Conservation (phyloP, 2,113 vertebrate genomes). For the Rhipidura dahli region DNA sequence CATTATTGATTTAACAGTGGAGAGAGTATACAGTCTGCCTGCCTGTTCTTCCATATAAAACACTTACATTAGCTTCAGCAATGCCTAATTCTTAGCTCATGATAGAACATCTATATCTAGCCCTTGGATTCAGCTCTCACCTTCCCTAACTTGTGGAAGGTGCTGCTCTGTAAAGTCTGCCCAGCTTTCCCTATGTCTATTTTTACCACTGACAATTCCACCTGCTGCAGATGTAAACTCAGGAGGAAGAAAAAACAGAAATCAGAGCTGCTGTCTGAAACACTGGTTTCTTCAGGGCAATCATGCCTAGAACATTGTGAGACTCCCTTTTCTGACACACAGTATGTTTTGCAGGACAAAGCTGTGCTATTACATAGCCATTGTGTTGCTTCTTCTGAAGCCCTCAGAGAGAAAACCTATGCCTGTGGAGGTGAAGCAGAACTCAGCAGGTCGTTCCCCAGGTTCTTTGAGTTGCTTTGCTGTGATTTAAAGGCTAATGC, state of each 20-base stretch:
- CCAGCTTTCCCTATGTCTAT: neutral
- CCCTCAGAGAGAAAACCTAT: neutral
- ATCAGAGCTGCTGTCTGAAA: neutral
- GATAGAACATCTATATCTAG: neutral
- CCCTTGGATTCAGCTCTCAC: neutral
- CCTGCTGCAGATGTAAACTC: neutral
- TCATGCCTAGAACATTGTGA: neutral
- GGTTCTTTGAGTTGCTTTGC: neutral
- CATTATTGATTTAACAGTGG: neutral
- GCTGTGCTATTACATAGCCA: fast-evolving
- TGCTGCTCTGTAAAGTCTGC: neutral
- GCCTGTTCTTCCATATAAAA: slow-evolving; percentile 6
- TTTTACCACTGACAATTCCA: neutral
- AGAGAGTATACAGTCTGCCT: neutral
- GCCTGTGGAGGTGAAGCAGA: slow-evolving; percentile 16
- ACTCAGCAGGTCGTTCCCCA: neutral
- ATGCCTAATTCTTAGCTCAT: neutral
- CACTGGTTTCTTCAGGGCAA: neutral
- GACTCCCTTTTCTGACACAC: neutral
- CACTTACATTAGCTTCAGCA: neutral
- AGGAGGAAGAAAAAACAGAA: neutral
- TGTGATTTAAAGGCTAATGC: slow-evolving; percentile 43
- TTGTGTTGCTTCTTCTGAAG: neutral
- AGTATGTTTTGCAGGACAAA: neutral
- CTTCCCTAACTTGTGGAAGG: neutral